Evolutionary conservation across 2,888 invertebrate species (phyloP).

Genomic region (Drosophila emarginata): DNA sequence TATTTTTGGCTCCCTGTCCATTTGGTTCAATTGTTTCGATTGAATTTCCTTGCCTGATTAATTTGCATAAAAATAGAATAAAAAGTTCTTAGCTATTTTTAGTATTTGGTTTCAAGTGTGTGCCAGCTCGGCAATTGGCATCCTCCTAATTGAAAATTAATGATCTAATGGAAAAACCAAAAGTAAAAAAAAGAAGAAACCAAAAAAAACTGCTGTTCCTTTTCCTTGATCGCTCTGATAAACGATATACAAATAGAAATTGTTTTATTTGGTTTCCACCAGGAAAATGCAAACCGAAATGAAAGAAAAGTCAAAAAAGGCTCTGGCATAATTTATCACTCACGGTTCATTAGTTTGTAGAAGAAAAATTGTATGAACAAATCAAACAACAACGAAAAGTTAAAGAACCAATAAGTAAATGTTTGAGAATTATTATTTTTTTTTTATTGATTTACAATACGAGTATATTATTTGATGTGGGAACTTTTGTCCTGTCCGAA

Average conservation of each 20-base stretch:
- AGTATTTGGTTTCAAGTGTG: conserved; percentile 21
- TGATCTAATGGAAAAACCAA: neutral
- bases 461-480: conserved; percentile 40
- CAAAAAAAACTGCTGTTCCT: neutral
- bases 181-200: neutral
- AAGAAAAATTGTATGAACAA: neutral
- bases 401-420: conserved; percentile 28
- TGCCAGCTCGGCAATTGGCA: conserved; percentile 7
- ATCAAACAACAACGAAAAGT: conserved; percentile 31
- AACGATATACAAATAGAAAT: conserved; percentile 1
- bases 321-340: conserved; percentile 52
- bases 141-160: conserved; percentile 10
- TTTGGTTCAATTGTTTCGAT: conserved; percentile 14
- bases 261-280: conserved; percentile 7
- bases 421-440: conserved; percentile 4
- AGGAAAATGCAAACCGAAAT: too few relatives aligned
- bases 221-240: neutral
- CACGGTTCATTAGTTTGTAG: conserved; percentile 44
- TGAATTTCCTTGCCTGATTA: conserved; percentile 55
- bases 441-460: conserved; percentile 39
- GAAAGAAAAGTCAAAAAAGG: too few relatives aligned
- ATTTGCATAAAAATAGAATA: conserved; percentile 72
- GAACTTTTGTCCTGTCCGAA: conserved; percentile 61
- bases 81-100: conserved; percentile 7
- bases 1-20: neutral